Conservation (phyloP, 2,113 vertebrate species). For the Rhabdomys dilectus region DNA sequence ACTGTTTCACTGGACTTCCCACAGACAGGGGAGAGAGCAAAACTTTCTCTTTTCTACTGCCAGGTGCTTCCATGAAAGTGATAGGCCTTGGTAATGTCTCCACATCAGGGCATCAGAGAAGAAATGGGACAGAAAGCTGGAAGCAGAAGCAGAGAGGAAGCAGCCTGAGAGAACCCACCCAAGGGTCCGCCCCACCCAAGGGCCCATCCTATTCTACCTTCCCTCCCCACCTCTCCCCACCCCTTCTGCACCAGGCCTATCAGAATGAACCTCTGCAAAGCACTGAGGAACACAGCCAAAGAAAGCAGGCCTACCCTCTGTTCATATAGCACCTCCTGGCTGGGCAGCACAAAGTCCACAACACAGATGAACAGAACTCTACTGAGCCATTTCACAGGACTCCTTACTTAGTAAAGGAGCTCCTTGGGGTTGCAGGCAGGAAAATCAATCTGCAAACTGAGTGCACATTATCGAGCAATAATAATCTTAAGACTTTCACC, state of each 20-base stretch:
- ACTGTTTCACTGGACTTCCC: not conserved
- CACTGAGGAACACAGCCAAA: not conserved
- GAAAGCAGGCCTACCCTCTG: not conserved
- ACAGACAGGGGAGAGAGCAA: not conserved
- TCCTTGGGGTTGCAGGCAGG: not conserved
- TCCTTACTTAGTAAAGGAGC: not conserved
- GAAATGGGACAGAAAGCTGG: not conserved
- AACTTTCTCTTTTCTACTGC: not conserved
- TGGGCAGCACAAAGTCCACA: not conserved
- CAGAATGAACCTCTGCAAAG: slow-evolving; percentile 5
- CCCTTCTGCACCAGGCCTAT: not conserved
- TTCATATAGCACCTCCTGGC: too few relatives aligned
- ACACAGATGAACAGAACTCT: not conserved
- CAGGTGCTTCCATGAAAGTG: not conserved
- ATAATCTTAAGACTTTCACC: not conserved
- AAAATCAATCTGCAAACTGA: not conserved
- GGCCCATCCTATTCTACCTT: not conserved
- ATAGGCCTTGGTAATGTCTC: not conserved
- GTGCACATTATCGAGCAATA: not conserved
- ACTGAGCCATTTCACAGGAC: not conserved
- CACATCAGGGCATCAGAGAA: not conserved
- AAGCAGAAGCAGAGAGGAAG: not conserved
- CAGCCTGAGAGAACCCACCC: not conserved
- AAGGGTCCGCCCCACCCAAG: not conserved
- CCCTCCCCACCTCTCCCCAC: too few relatives aligned